Evolutionary conservation across 1,140 invertebrate species (phyloP).

Genomic region (Drosophila biarmipes): DNA sequence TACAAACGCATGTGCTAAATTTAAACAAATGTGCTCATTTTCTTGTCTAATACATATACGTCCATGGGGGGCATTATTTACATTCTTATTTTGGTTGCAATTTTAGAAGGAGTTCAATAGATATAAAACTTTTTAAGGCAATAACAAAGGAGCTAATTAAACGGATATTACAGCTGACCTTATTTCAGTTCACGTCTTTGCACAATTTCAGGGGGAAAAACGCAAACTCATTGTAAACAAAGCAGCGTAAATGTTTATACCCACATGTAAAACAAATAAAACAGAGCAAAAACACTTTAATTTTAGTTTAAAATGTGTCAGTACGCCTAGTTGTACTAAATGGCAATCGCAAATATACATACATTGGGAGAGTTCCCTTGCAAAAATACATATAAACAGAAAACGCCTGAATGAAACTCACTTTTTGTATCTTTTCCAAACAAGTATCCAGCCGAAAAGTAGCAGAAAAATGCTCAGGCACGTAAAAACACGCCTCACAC

Average conservation of each 20-base stretch:
- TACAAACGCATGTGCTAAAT: conserved; percentile 74
- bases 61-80: conserved; percentile 8
- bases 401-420: conserved; percentile 29
- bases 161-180: conserved; percentile 19
- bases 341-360: background rate
- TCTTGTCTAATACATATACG: conserved; percentile 16
- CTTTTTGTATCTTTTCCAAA: conserved; percentile 61
- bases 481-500: conserved; percentile 52
- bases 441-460: conserved; percentile 40
- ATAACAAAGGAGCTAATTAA: conserved; percentile 9
- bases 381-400: background rate
- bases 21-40: conserved; percentile 69
- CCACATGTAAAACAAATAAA: conserved; percentile 28
- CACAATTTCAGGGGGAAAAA: conserved; percentile 15
- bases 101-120: conserved; percentile 13
- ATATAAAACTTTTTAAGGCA: conserved; percentile 1
- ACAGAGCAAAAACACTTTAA: conserved; percentile 19
- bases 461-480: conserved; percentile 47
- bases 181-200: conserved; percentile 28
- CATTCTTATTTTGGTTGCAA: conserved; percentile 12
- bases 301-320: conserved; percentile 26
- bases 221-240: conserved; percentile 32
- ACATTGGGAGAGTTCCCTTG: background rate
- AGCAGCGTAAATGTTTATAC: conserved; percentile 22
- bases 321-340: background rate